A percentile compares a stretch with the other conserved stretches of the same genome.
These are phyloP conservation scores for Beroe forskalii DNA, from an alignment of 37 sponge, comb jelly and placozoan genomes.

Conservation along the genomic window DNA sequence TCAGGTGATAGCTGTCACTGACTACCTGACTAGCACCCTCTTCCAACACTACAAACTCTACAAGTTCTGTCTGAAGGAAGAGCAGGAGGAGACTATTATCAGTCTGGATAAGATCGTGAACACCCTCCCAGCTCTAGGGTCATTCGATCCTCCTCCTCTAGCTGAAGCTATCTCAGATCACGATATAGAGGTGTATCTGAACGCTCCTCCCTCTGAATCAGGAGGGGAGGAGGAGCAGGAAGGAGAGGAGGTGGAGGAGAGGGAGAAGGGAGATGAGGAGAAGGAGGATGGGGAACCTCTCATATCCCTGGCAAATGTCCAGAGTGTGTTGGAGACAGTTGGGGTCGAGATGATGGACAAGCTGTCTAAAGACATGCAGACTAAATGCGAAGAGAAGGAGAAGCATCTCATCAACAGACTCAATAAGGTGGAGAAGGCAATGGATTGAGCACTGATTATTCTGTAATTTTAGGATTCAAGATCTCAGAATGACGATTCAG, in stretches of 20 bases:
- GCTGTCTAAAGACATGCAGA: constrained; percentile 43
- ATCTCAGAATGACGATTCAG: too few relatives aligned
- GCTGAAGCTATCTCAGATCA: constrained; percentile 51
- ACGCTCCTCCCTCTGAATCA: constrained; percentile 42
- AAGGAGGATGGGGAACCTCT: neutral
- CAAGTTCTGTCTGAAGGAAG: constrained; percentile 15
- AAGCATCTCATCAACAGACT: constrained; percentile 34
- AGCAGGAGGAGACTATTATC: constrained; percentile 41
- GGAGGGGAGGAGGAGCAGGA: neutral
- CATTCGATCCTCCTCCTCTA: constrained; percentile 61
- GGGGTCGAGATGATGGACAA: constrained; percentile 54
- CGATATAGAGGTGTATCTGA: constrained; percentile 63
- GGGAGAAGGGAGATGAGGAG: constrained; percentile 13
- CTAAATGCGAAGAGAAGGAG: constrained; percentile 49
- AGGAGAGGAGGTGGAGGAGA: constrained; percentile 33
- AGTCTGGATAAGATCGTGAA: constrained; percentile 59
- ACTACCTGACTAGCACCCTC: neutral
- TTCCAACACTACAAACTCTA: constrained; percentile 59
- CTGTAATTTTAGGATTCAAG: too few relatives aligned
- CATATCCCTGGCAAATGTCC: constrained; percentile 55
- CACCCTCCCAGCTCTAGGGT: constrained; percentile 25
- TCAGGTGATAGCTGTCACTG: neutral
- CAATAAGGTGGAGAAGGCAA: constrained; percentile 40
- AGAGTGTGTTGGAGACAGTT: constrained; percentile 56
- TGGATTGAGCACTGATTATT: constrained; percentile 44